Evolutionary conservation across 92 coral and sea anemone species (phyloP).

Genomic region (Virgularia gustaviana): DNA sequence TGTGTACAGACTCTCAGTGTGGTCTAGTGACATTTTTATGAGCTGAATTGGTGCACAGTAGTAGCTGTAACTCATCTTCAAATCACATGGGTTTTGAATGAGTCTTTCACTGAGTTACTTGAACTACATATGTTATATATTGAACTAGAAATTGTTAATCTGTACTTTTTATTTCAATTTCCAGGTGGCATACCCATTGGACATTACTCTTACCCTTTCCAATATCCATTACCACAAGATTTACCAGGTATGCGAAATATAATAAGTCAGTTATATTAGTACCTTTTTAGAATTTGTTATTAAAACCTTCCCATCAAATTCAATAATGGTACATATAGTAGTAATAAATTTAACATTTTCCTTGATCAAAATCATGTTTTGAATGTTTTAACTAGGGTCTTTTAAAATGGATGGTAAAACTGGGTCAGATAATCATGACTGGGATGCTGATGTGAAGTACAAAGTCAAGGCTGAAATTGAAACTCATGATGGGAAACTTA

Average conservation of each 20-base stretch:
- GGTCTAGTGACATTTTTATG: no score
- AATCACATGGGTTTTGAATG: no score
- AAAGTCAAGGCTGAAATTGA: constrained; percentile 79
- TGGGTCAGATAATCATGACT: constrained; percentile 35
- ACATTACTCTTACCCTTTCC: constrained; percentile 78
- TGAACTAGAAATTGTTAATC: no score
- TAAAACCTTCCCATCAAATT: background rate
- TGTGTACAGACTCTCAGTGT: no score
- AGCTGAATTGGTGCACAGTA: no score
- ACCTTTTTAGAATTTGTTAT: background rate
- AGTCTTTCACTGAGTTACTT: no score
- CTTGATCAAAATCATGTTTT: no score
- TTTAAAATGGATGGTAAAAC: constrained; percentile 61
- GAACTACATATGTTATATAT: no score
- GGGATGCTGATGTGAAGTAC: constrained; percentile 69
- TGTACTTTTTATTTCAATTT: constrained; percentile 2
- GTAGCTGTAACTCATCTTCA: no score
- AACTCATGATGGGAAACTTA: constrained; percentile 51
- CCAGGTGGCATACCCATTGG: constrained; percentile 90
- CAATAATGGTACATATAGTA: background rate
- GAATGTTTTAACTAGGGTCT: no score
- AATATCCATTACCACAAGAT: constrained; percentile 69
- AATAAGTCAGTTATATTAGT: background rate
- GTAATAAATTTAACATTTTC: background rate
- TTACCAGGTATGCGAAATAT: constrained; percentile 61